A percentile compares a stretch with the other conserved stretches of the same genome.
Conservation (phyloP, 2,888 invertebrate genomes). For the Meandrusa payeni region DNA sequence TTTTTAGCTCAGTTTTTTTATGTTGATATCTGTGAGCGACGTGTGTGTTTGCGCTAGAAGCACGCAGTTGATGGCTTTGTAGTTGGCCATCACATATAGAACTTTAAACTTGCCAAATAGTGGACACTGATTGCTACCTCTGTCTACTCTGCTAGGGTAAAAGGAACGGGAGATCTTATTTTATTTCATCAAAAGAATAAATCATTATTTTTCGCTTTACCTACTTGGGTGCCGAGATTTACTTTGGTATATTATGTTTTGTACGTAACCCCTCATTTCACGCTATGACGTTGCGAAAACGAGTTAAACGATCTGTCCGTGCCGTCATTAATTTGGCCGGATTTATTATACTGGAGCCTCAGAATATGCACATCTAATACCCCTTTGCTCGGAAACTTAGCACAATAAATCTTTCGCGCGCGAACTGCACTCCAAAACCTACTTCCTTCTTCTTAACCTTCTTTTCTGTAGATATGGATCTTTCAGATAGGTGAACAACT, state of each 20-base stretch:
- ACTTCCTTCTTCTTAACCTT: constrained; percentile 10
- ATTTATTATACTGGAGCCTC: constrained; percentile 65
- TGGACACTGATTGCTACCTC: no score
- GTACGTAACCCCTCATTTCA: constrained; percentile 50
- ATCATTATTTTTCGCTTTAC: constrained; percentile 16
- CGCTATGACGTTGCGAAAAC: constrained; percentile 65
- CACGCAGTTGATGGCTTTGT: no score
- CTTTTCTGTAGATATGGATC: constrained; percentile 8
- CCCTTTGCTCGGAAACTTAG: constrained; percentile 30
- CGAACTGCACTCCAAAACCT: constrained; percentile 37
- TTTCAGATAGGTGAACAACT: constrained; percentile 14
- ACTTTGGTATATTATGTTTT: constrained; percentile 34
- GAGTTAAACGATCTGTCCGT: constrained; percentile 73
- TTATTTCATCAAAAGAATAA: constrained; percentile 5
- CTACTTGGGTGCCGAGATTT: constrained; percentile 22
- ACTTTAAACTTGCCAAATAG: no score
- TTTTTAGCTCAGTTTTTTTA: no score
- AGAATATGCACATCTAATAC: constrained; percentile 46
- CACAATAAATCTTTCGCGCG: constrained; percentile 34
- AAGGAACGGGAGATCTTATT: no score
- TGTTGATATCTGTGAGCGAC: no score
- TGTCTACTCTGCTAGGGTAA: no score
- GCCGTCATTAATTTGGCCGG: constrained; percentile 69
- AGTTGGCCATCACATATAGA: no score
- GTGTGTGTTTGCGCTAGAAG: no score